Evolutionary conservation across 1,140 invertebrate species (phyloP).

Genomic region (Drosophila cardini): DNA sequence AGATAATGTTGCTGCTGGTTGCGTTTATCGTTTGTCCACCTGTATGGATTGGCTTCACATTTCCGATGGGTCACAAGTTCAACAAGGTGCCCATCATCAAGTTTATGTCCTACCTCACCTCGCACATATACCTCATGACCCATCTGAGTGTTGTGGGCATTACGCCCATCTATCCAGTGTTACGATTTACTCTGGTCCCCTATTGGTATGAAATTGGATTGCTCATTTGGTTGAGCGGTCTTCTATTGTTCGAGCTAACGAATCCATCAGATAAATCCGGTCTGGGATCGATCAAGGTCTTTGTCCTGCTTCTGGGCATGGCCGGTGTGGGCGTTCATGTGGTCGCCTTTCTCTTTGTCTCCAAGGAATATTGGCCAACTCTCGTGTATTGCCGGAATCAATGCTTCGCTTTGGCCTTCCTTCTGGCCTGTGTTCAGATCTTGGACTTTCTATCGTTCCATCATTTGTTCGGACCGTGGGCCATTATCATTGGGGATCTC

Average conservation of each 20-base stretch:
- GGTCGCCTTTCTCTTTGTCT: conserved; percentile 89
- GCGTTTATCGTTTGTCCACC: conserved; percentile 96
- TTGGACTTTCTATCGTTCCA: conserved; percentile 99
- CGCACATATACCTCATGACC: conserved; percentile 98
- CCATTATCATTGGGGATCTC: conserved; percentile 94
- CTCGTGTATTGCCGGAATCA: conserved; percentile 97
- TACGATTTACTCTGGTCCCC: conserved; percentile 89
- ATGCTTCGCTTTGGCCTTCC: conserved; percentile 96
- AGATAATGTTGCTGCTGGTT: conserved; percentile 96
- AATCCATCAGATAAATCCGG: conserved; percentile 98
- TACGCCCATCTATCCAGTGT: conserved; percentile 93
- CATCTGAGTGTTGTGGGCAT: conserved; percentile 96
- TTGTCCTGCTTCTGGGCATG: conserved; percentile 96
- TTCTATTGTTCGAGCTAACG: conserved; percentile 97
- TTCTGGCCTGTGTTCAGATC: conserved; percentile 98
- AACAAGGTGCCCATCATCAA: conserved; percentile 99
- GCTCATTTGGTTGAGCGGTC: conserved; percentile 97
- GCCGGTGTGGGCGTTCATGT: conserved; percentile 96
- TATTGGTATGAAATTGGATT: conserved; percentile 99
- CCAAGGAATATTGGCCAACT: conserved; percentile 90
- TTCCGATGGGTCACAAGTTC: conserved; percentile 97
- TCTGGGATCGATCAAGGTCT: conserved; percentile 95
- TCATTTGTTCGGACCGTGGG: conserved; percentile 99
- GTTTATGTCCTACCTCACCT: conserved; percentile 99
- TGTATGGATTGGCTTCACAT: conserved; percentile 97